Base-by-base conservation (phyloP, 2,113 vertebrate species). In the Chrysochloris asiatica region DNA sequence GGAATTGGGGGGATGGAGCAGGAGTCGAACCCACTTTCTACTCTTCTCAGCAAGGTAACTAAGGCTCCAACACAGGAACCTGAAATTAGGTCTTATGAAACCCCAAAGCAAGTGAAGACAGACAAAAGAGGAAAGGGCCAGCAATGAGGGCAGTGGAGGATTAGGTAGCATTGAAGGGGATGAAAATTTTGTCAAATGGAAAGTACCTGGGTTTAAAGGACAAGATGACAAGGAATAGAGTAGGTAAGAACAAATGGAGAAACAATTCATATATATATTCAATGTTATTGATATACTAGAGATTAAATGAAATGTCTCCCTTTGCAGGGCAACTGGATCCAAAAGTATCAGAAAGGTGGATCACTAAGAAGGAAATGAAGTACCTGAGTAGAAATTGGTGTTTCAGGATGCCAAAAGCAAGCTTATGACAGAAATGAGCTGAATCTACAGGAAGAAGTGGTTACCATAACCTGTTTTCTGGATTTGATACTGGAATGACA, bases 371-470 rank as follows among this genome's bases (percentile, higher is more conserved):
- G 85, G 87, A 63, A 61, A 83, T 65, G 88, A n/a, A 94, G 77
- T 93, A 96, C 95, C 95, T 95, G 96, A 96, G 95, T 87, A 96
- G 95, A 95, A 95, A 89, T 13, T 84, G 93, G 93, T 93, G 63
- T 86, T 93, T 91, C 83, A 75, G 43, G 80, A 89, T 77, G 88
- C 72, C 80, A 59, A 75, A 72, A 77, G 61, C 21, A 88, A 24
- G 33, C 26, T 84, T 26, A 33, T 8, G 48, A 50, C 3, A 28
- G 14, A 67, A 6, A 38, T 8, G 47, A 85, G 91, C 81, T 6
- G 75, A 59, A 52, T 56, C 59, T 54, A 21, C 48, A 26, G 65
- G 77, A 79, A 10, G 56, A 8, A 69, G 81, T 50, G 87, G 78
- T 87, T 43, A 77, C 10, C 45, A 77, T 14, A 67, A 76, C 67